Percentiles rank a stretch among this genome's conserved stretches.
Conservation (phyloP, 2,113 vertebrate genomes). For the Rostratula benghalensis region DNA sequence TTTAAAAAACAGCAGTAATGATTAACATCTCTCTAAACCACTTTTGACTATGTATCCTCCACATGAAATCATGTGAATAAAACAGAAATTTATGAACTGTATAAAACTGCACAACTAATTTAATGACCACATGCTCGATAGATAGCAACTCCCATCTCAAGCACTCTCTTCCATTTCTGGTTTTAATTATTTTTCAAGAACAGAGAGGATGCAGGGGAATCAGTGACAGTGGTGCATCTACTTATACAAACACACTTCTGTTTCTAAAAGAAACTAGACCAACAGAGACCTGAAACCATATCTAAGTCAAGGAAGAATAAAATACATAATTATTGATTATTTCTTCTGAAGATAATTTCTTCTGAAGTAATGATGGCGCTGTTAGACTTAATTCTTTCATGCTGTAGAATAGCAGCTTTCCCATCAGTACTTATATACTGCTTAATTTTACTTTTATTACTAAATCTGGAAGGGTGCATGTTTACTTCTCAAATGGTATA, state of each 20-base stretch:
- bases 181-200: slow-evolving; percentile 57
- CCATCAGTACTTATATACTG: neutral
- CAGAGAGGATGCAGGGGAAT: neutral
- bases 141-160: neutral
- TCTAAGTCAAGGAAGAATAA: slow-evolving; percentile 21
- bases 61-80: neutral
- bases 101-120: neutral
- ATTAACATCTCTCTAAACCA: slow-evolving; percentile 20
- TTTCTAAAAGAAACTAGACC: neutral
- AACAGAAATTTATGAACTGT: slow-evolving; percentile 12
- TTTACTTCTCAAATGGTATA: slow-evolving; percentile 37
- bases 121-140: neutral
- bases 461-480: neutral
- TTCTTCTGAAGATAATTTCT: slow-evolving; percentile 40
- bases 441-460: slow-evolving; percentile 28
- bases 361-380: slow-evolving; percentile 20
- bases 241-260: neutral
- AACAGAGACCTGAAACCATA: slow-evolving; percentile 8
- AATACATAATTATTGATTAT: slow-evolving; percentile 41
- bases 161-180: neutral
- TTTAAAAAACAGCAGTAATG: neutral
- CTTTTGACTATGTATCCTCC: neutral
- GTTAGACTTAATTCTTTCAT: slow-evolving; percentile 12
- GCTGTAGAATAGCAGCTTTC: neutral
- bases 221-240: neutral